Percentiles rank a stretch among this genome's conserved stretches.
phyloP scores from a whole-genome alignment of 2,888 invertebrate genomes.

The Parnassius orleans region DNA sequence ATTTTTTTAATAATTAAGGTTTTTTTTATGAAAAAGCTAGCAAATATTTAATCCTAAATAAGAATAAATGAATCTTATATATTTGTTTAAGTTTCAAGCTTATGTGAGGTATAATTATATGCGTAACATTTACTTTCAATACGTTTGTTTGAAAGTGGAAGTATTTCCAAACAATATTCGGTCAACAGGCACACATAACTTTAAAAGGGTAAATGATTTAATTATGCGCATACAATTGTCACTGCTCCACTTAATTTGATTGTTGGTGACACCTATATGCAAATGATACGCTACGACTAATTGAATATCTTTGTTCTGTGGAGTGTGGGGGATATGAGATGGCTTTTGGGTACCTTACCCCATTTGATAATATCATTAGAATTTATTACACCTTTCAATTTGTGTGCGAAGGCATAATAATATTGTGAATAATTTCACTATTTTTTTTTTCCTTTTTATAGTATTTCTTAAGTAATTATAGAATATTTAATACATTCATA shows the following conservation, averaged over 20 bases:
- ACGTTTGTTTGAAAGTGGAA: too few relatives aligned
- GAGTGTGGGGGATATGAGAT: constrained; percentile 49
- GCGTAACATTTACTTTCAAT: too few relatives aligned
- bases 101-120: too few relatives aligned
- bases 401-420: not conserved
- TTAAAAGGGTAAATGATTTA: constrained; percentile 65
- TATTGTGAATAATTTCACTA: not conserved
- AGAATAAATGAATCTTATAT: too few relatives aligned
- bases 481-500: too few relatives aligned
- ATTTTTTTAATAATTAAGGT: too few relatives aligned
- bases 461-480: too few relatives aligned
- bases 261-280: constrained; percentile 73
- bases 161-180: constrained; percentile 23
- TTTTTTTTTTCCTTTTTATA: too few relatives aligned
- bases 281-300: constrained; percentile 72
- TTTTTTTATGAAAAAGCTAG: too few relatives aligned
- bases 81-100: too few relatives aligned
- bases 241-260: constrained; percentile 72
- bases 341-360: constrained; percentile 50
- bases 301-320: constrained; percentile 73
- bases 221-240: constrained; percentile 68
- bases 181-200: constrained; percentile 48
- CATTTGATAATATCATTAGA: constrained; percentile 31
- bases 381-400: constrained; percentile 31
- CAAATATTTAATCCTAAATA: too few relatives aligned